phyloP scores from a whole-genome alignment of 2,888 invertebrate species.

The Cataglyphis cursor region DNA sequence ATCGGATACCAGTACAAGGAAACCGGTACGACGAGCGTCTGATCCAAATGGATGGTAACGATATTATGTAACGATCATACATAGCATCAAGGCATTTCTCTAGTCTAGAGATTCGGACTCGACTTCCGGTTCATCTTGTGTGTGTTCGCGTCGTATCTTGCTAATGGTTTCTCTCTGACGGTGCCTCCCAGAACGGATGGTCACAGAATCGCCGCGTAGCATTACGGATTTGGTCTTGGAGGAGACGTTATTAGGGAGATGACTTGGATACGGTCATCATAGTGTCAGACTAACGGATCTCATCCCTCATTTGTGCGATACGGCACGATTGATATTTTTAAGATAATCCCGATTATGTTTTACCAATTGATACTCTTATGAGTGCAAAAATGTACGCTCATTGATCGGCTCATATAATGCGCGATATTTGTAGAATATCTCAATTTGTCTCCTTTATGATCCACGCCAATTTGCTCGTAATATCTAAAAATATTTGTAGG shows the following conservation, averaged over 20 bases:
- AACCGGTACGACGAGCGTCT: background rate
- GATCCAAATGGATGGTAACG: conserved; percentile 26
- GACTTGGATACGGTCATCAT: background rate
- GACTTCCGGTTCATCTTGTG: conserved; percentile 18
- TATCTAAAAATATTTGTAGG: background rate
- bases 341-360: background rate
- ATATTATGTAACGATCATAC: conserved; percentile 48
- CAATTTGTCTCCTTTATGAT: background rate
- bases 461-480: background rate
- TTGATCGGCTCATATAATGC: conserved; percentile 7
- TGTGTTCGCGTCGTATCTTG: conserved; percentile 4
- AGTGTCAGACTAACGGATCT: background rate
- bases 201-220: conserved; percentile 24
- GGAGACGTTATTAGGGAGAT: conserved; percentile 64
- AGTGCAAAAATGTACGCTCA: background rate
- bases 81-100: background rate
- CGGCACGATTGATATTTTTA: conserved; percentile 6
- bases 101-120: background rate
- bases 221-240: conserved; percentile 55
- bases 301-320: background rate
- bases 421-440: background rate
- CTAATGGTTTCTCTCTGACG: conserved; percentile 31
- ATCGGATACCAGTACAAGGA: background rate
- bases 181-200: conserved; percentile 41
- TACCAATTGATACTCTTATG: background rate